Evolutionary conservation across 1,140 invertebrate genomes (phyloP).

Genomic region (Phymastichus coffea): DNA sequence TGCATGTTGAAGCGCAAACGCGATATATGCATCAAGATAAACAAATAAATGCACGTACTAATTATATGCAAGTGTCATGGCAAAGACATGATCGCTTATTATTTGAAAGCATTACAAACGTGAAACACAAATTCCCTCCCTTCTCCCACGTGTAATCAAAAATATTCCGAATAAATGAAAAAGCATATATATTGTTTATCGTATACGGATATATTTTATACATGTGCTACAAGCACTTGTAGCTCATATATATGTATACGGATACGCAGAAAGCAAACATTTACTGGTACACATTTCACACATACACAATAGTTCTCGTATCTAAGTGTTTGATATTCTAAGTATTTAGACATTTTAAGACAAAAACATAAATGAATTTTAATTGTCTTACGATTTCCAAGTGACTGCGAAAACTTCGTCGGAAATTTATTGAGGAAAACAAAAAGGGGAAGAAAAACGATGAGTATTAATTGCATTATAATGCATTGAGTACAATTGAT

Average conservation of each 20-base stretch:
- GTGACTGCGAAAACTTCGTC: constrained; percentile 1
- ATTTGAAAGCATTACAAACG: no score
- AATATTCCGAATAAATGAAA: no score
- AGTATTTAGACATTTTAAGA: constrained; percentile 20
- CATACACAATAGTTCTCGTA: constrained; percentile 4
- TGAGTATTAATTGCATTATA: constrained; percentile 18
- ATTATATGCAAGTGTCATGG: neutral
- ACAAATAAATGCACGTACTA: neutral
- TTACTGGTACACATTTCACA: no score
- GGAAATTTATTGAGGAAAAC: neutral
- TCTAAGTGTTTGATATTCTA: constrained; percentile 22
- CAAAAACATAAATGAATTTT: constrained; percentile 2
- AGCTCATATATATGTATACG: neutral
- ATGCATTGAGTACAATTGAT: constrained; percentile 22
- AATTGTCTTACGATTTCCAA: neutral
- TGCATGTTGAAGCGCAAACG: neutral
- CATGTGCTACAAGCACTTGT: neutral
- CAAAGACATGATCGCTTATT: constrained; percentile 1
- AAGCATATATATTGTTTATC: neutral
- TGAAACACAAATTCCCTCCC: no score
- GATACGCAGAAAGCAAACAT: neutral
- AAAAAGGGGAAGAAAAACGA: no score
- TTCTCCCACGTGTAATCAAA: no score
- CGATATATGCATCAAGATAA: no score
- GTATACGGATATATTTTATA: neutral